Conservation (phyloP, 1,140 invertebrate species). For the Drosophila watanabei region DNA sequence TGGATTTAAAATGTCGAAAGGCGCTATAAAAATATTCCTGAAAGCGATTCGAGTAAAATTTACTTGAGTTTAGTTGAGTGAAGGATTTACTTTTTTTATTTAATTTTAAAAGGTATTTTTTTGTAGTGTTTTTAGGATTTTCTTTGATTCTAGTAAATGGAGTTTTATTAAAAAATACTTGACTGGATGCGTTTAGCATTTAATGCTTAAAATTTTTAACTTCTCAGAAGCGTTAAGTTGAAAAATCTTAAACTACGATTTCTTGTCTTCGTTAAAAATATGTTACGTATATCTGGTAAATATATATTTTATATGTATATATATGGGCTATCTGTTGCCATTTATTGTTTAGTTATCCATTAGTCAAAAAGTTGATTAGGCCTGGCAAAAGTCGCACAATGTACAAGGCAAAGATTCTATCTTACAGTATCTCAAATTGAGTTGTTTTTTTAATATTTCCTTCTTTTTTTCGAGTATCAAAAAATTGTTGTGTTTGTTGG, state of each 20-base stretch:
- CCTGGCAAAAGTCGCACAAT: conserved; percentile 75
- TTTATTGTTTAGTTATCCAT: conserved; percentile 51
- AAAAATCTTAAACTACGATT: conserved; percentile 57
- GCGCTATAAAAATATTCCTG: conserved; percentile 77
- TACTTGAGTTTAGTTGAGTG: conserved; percentile 42
- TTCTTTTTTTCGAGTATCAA: conserved; percentile 52
- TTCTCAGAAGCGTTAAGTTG: conserved; percentile 78
- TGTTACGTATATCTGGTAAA: conserved; percentile 73
- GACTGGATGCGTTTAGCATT: conserved; percentile 64
- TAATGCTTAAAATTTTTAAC: conserved; percentile 75
- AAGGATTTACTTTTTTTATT: conserved; percentile 11
- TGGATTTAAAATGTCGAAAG: conserved; percentile 74
- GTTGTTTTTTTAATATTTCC: conserved; percentile 7
- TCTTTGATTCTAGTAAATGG: conserved; percentile 52
- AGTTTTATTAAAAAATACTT: conserved; percentile 72
- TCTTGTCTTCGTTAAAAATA: conserved; percentile 60
- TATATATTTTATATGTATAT: conserved; percentile 61
- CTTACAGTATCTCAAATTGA: conserved; percentile 45
- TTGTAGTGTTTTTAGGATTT: conserved; percentile 24
- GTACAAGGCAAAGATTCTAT: conserved; percentile 72
- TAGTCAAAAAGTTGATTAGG: conserved; percentile 77
- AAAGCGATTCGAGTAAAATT: conserved; percentile 77
- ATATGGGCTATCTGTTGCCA: conserved; percentile 29
- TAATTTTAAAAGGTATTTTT: conserved; percentile 23
- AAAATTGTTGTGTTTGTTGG: conserved; percentile 61